Base-by-base conservation (phyloP, 2,797 vertebrate species). In the Podarcis siculus region DNA sequence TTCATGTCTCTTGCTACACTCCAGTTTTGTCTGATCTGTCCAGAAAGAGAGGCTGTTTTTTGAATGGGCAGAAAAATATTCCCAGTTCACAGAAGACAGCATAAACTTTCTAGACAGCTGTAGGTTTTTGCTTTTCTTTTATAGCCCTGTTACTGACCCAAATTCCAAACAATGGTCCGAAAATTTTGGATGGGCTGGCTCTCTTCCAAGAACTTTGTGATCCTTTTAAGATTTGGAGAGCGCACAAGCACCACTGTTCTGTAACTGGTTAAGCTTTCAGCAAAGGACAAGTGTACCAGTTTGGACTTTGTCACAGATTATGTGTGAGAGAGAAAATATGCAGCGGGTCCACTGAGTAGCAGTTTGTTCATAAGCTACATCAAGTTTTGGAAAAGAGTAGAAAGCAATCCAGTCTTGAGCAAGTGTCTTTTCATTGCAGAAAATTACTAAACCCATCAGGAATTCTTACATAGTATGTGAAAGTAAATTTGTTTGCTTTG, bases 281-380 rank as follows among this genome's bases (percentile, higher is more conserved):
- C 55, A 27, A 61, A 82, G 39, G 45, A 75, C 35, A 69, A 69
- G 61, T 69, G 39, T 78, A 45, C 58, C 27, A 64, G 79, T 42
- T 82, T 42, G 19, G 79, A 81, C 49, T 81, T 79, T 86, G 35
- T 39, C 37, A 73, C 30, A 81, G 66, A 80, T 86, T 86, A 80
- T 72, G 79, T 4, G 5, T 21, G 39, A 55, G 21, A 13, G 27
- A 80, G 42, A 49, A 72, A 72, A 80, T 55, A 78, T 17, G 23
- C 45, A 15, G 42, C 37, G 64, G 13, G 73, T n/a, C 19, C 15
- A 35, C 12, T 42, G 49, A 61, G 30, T 49, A 73, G 8, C 6
- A 32, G n/a, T 67, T 79, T 32, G 27, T 79, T 78, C 84, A 79
- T n/a, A 64, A 32, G 35, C 35, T 23, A 73, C 19, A 12, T 42